A percentile compares a stretch with the other conserved stretches of the same genome.
Conservation (phyloP, 2,797 vertebrate species). For the Siniperca obscura region DNA sequence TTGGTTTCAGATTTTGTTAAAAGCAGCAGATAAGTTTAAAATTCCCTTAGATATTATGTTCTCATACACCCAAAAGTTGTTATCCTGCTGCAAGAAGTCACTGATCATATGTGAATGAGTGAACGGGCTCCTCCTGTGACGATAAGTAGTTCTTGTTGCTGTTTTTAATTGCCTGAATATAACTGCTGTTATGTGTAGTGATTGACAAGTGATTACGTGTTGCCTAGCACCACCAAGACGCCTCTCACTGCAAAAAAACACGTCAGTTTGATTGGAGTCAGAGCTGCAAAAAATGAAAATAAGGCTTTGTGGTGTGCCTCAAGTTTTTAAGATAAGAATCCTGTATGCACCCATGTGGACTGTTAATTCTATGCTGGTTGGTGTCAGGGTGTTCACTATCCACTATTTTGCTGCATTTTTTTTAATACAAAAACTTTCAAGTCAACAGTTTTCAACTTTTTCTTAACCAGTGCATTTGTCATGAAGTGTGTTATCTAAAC, state of each 20-base stretch:
- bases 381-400: not conserved
- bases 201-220: slow-evolving; percentile 48
- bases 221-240: slow-evolving; percentile 50
- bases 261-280: slow-evolving; percentile 16
- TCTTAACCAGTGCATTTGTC: not conserved
- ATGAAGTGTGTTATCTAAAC: not conserved
- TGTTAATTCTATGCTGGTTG: not conserved
- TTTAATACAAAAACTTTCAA: not conserved
- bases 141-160: slow-evolving; percentile 25
- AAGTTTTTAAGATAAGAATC: not conserved
- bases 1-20: not conserved
- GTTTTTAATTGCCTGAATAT: slow-evolving; percentile 54
- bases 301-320: not conserved
- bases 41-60: not conserved
- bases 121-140: slow-evolving; percentile 14
- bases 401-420: not conserved
- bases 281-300: slow-evolving; percentile 2
- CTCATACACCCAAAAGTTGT: not conserved
- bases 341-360: too few species aligned
- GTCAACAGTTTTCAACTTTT: not conserved
- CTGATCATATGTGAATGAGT: slow-evolving; percentile 26
- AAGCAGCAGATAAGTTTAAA: not conserved
- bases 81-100: not conserved
- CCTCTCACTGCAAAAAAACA: slow-evolving; percentile 27
- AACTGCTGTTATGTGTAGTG: slow-evolving; percentile 31